A percentile compares a stretch with the other conserved stretches of the same genome.
These are phyloP conservation scores for Cynopterus sphinx DNA, from an alignment of 2,797 vertebrate genomes.

Conservation along the genomic window DNA sequence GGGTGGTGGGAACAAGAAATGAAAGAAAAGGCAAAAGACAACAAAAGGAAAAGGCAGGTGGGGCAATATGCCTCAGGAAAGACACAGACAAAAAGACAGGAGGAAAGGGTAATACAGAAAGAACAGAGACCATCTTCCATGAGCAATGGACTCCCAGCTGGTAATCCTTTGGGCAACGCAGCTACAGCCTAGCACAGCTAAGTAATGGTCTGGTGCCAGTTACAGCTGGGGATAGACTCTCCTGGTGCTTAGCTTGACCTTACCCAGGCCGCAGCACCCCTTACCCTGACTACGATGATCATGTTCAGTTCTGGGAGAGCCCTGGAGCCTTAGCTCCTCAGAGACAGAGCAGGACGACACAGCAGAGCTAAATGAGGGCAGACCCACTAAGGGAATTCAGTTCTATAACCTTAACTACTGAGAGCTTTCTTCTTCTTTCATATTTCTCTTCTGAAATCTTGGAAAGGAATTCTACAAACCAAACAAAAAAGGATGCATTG, in stretches of 20 bases:
- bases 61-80: neutral
- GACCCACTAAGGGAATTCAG: neutral
- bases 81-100: neutral
- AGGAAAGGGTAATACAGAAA: neutral
- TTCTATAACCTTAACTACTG: neutral
- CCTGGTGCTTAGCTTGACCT: neutral
- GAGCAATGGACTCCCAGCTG: neutral
- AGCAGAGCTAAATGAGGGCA: accelerated
- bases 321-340: neutral
- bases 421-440: neutral
- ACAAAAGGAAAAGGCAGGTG: neutral
- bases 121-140: neutral
- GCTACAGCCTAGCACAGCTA: neutral
- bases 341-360: neutral
- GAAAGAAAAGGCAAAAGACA: neutral
- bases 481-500: neutral
- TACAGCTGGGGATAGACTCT: neutral
- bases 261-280: neutral
- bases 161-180: neutral
- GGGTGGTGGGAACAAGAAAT: accelerated
- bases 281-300: neutral
- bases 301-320: neutral
- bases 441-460: neutral
- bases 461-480: neutral
- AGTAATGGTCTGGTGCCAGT: neutral